phyloP scores from a whole-genome alignment of 1,140 invertebrate species.

The Protaetia brevitarsis region DNA sequence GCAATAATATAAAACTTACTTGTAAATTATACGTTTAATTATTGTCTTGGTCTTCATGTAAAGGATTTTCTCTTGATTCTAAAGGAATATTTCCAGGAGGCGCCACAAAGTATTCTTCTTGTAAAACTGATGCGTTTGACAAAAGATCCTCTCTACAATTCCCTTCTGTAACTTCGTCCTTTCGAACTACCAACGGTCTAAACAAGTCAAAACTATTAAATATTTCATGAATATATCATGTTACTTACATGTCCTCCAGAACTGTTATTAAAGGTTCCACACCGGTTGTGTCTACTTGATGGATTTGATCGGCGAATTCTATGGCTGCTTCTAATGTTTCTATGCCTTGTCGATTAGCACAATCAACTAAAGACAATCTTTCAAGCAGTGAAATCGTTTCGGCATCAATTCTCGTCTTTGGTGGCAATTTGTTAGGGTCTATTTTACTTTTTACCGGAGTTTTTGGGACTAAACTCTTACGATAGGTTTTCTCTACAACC shows the following conservation, averaged over 20 bases:
- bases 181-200: constrained; percentile 59
- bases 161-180: constrained; percentile 68
- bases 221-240: background rate
- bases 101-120: constrained; percentile 88
- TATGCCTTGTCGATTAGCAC: constrained; percentile 68
- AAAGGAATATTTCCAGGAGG: constrained; percentile 76
- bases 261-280: constrained; percentile 77
- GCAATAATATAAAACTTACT: constrained; percentile 39
- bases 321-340: constrained; percentile 74
- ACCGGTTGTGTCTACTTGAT: constrained; percentile 63
- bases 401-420: constrained; percentile 50
- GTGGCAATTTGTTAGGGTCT: constrained; percentile 39
- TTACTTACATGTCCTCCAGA: constrained; percentile 68
- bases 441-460: constrained; percentile 38
- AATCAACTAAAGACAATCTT: constrained; percentile 74
- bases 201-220: constrained; percentile 37
- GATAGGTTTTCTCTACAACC: constrained; percentile 5
- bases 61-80: constrained; percentile 52
- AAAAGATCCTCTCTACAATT: constrained; percentile 65
- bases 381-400: constrained; percentile 63
- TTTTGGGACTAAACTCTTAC: constrained; percentile 34
- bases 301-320: constrained; percentile 72
- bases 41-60: constrained; percentile 45
- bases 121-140: constrained; percentile 66
- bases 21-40: no score